Percentiles rank a stretch among this genome's conserved stretches.
These are phyloP conservation scores for Nudaria mundana DNA, from an alignment of 2,888 invertebrate genomes.

Conservation along the genomic window DNA sequence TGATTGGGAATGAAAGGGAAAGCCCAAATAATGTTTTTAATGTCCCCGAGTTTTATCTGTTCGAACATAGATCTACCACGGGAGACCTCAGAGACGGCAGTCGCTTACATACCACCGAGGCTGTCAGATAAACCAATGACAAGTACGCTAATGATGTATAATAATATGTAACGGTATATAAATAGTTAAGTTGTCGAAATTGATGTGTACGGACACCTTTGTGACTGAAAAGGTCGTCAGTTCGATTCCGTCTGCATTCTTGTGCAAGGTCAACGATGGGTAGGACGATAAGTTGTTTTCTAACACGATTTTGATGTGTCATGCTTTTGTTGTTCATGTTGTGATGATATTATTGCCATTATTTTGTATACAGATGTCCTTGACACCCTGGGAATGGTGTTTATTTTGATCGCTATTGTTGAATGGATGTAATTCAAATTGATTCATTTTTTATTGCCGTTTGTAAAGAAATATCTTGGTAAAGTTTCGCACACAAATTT, in stretches of 20 bases:
- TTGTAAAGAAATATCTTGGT: too few species aligned
- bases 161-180: too few species aligned
- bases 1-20: too few species aligned
- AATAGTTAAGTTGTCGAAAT: constrained; percentile 4
- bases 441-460: too few species aligned
- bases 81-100: too few species aligned
- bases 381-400: constrained; percentile 1
- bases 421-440: neutral
- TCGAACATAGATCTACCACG: neutral
- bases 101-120: too few species aligned
- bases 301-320: constrained; percentile 16
- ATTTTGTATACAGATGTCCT: neutral
- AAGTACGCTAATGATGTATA: constrained; percentile 12
- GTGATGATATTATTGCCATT: constrained; percentile 2
- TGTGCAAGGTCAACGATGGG: constrained; percentile 29
- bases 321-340: constrained; percentile 9
- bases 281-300: constrained; percentile 21
- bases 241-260: constrained; percentile 24
- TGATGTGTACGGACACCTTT: constrained; percentile 22
- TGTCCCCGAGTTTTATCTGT: too few species aligned
- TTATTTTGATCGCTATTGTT: neutral
- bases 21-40: too few species aligned
- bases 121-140: too few species aligned
- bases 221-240: constrained; percentile 23
- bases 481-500: too few species aligned